Percentiles rank a stretch among this genome's conserved stretches.
phyloP scores from a whole-genome alignment of 2,888 invertebrate species.

The Halictus ligatus region DNA sequence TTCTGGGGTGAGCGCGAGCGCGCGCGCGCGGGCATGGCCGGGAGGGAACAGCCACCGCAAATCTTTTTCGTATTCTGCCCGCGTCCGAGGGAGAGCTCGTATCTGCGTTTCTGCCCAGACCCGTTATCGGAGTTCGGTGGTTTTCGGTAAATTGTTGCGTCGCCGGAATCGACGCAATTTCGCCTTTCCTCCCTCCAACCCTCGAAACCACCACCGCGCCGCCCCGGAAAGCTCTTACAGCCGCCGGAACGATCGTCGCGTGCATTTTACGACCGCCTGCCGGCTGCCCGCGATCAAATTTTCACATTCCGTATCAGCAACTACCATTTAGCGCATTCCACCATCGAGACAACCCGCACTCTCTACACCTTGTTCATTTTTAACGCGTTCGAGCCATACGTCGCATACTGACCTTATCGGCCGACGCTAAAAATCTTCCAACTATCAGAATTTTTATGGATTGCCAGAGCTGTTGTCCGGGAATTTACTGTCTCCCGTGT shows the following conservation, averaged over 20 bases:
- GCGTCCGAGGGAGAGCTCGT: constrained; percentile 29
- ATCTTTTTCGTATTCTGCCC: constrained; percentile 43
- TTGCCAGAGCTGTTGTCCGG: neutral
- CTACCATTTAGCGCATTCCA: neutral
- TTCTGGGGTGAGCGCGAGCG: too few relatives aligned
- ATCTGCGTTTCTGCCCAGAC: constrained; percentile 6
- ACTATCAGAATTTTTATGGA: neutral
- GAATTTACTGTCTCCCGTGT: neutral
- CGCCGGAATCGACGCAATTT: constrained; percentile 20
- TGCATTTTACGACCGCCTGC: constrained; percentile 14
- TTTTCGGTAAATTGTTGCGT: constrained; percentile 36
- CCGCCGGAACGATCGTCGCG: neutral
- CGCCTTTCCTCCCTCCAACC: neutral
- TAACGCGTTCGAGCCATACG: neutral
- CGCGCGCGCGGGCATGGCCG: neutral
- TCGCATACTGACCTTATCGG: neutral
- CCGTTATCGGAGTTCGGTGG: constrained; percentile 15
- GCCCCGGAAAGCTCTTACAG: neutral
- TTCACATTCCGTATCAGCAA: neutral
- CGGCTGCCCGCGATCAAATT: neutral
- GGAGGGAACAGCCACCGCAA: constrained; percentile 2
- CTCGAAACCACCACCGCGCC: neutral
- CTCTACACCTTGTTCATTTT: neutral
- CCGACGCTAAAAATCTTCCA: neutral
- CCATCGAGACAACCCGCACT: neutral